phyloP scores from a whole-genome alignment of 2,888 invertebrate species.

The Cephus spinipes region DNA sequence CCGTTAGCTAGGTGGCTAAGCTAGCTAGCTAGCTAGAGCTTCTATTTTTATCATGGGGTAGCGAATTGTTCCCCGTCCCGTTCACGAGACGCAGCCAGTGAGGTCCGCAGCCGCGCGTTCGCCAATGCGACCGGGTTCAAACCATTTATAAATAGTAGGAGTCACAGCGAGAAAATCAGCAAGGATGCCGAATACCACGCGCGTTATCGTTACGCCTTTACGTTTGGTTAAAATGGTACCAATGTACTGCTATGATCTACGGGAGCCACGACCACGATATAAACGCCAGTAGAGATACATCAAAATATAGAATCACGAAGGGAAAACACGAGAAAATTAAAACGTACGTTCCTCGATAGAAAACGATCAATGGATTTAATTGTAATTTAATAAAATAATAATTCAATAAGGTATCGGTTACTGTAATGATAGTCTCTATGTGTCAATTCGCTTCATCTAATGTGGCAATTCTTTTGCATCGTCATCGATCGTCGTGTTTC shows the following conservation, averaged over 20 bases:
- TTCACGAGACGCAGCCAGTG: slow-evolving; percentile 47
- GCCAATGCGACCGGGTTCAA: slow-evolving; percentile 60
- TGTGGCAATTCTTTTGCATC: too few species aligned
- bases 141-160: slow-evolving; percentile 62
- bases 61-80: slow-evolving; percentile 59
- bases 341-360: not conserved
- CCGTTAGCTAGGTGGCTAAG: slow-evolving; percentile 47
- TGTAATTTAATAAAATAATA: not conserved
- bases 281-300: not conserved
- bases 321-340: not conserved
- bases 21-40: slow-evolving; percentile 59
- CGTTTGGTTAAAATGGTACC: not conserved
- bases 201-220: slow-evolving; percentile 5
- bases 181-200: slow-evolving; percentile 31
- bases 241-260: not conserved
- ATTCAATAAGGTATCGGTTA: not conserved
- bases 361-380: not conserved
- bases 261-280: not conserved
- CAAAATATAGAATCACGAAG: not conserved
- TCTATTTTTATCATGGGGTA: slow-evolving; percentile 66
- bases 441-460: too few species aligned
- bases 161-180: slow-evolving; percentile 50
- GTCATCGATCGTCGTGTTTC: not conserved
- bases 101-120: slow-evolving; percentile 44
- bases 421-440: not conserved